Evolutionary conservation across 2,797 vertebrate species (phyloP), one percentile per base, ranked within the genome.

Genomic region (Psittacula echo): DNA sequence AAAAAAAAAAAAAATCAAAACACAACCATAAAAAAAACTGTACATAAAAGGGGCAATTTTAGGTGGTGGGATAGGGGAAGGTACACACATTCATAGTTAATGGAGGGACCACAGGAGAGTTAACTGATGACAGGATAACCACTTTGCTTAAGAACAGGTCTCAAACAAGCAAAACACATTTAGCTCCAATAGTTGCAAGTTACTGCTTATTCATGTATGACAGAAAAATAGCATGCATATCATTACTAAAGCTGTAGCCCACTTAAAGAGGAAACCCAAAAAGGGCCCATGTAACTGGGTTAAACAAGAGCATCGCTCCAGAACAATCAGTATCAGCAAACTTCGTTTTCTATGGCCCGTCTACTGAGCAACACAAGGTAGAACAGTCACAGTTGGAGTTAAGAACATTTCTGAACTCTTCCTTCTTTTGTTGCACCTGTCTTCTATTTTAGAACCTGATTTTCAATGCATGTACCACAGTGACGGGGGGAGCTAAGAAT

Each of bases 381-480:
- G n/a, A 82, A 91, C 72, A 86, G 20, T 51, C 91, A 94, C 77
- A 95, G 80, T 54, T 88, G 73, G 54, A 95, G 71, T 44, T 89
- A 1, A 24, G 22, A 93, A 79, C 56, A 50, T 56, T 79, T 44
- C 56, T 67, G n/a, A 89, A 84, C 45, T 13, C 45, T 48, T 71
- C 48, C 42, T 85, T 61, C 42, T 85, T 67, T 44, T 73, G n/a
- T 83, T 79, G 89, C 48, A 61, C 37, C 75, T 77, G 26, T 42
- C 72, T 81, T 86, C 39, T 92, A 11, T 74, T 91, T 75, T 26
- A 85, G 29, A 91, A 71, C n/a, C 34, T 24, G 61, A 71, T 74
- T 93, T 37, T 85, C 62, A 92, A 70, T 64, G n/a, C 18, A 34
- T 6, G 14, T 18, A 58, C 30, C 58, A 64, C 27, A 26, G 53